Evolutionary conservation across 2,797 vertebrate species (phyloP).

Genomic region (Gila robusta): DNA sequence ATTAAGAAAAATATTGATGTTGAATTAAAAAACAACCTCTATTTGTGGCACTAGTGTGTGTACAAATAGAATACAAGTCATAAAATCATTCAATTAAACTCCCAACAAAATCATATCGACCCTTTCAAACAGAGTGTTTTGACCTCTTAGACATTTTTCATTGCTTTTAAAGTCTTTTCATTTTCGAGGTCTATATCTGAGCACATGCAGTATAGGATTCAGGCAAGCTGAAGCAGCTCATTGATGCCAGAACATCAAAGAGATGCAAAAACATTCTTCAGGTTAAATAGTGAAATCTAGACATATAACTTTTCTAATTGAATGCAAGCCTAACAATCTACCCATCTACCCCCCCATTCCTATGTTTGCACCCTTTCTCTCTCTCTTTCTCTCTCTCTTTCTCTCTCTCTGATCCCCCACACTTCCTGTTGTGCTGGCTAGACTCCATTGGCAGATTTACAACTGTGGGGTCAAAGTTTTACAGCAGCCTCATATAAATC

Average conservation of each 20-base stretch:
- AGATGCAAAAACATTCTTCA: background rate
- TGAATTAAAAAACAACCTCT: background rate
- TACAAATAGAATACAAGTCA: constrained; percentile 1
- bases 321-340: constrained; percentile 17
- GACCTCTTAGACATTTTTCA: background rate
- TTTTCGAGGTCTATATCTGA: background rate
- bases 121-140: background rate
- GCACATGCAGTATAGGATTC: background rate
- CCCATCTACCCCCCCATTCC: constrained; percentile 2
- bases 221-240: background rate
- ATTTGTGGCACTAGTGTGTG: background rate
- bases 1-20: background rate
- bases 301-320: constrained; percentile 23
- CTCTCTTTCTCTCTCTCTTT: constrained; percentile 20
- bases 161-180: background rate
- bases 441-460: constrained; percentile 68
- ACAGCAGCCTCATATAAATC: constrained; percentile 65
- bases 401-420: constrained; percentile 32
- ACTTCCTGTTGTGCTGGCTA: constrained; percentile 67
- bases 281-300: background rate
- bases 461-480: constrained; percentile 68
- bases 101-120: background rate
- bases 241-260: background rate
- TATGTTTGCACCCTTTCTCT: constrained; percentile 26
- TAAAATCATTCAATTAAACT: background rate